A percentile compares a stretch with the other conserved stretches of the same genome.
phyloP scores from a whole-genome alignment of 2,888 invertebrate genomes.

The Harmothoe impar region DNA sequence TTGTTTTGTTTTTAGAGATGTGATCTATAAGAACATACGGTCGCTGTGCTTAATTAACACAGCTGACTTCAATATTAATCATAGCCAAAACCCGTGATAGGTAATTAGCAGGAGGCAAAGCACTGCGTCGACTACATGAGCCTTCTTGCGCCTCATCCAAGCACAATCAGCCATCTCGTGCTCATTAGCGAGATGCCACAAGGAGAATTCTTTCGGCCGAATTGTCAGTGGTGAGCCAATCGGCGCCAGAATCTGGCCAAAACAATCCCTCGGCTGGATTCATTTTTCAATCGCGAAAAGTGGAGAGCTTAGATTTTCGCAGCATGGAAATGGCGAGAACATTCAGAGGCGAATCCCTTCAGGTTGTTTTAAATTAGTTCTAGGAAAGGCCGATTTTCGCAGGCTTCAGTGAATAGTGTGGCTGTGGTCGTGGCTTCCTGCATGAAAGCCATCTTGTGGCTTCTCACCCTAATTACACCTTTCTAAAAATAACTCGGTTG shows the following conservation, averaged over 20 bases:
- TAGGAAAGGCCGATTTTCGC: background rate
- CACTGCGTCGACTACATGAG: background rate
- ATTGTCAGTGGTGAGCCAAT: background rate
- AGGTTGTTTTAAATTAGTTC: background rate
- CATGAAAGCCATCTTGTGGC: background rate
- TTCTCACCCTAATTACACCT: background rate
- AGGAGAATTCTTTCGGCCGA: background rate
- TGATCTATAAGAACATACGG: too few relatives aligned
- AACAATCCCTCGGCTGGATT: background rate
- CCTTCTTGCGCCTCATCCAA: background rate
- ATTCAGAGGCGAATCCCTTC: background rate
- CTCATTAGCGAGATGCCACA: conserved; percentile 24
- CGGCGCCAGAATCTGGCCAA: background rate
- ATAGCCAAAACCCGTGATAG: background rate
- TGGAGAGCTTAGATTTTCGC: background rate
- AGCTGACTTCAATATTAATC: conserved; percentile 20
- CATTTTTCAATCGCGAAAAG: background rate
- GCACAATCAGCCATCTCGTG: background rate
- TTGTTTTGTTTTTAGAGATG: too few relatives aligned
- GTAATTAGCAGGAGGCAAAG: background rate
- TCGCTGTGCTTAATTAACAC: too few relatives aligned
- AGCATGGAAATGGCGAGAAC: background rate
- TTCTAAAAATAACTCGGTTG: background rate
- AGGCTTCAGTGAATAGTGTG: background rate
- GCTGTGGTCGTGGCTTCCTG: background rate